Conservation (phyloP, 2,113 vertebrate genomes). For the Gallinago undulata region DNA sequence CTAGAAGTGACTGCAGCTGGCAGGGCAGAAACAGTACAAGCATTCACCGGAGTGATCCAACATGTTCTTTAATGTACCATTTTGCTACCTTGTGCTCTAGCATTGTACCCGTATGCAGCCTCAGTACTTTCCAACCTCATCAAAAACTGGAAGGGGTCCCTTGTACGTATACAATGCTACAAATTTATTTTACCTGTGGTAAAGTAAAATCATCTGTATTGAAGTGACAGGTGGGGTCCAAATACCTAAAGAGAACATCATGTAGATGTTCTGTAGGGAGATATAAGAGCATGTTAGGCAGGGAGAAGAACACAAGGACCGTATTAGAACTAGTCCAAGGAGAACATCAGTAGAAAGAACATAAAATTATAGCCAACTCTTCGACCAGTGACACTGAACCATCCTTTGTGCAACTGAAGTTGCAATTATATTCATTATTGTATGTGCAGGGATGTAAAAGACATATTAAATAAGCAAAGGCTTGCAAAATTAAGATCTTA, state of each 20-base stretch:
- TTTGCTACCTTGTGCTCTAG: neutral
- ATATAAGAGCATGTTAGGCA: neutral
- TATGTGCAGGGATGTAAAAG: neutral
- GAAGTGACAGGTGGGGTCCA: neutral
- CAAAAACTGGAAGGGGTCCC: neutral
- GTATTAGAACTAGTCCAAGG: neutral
- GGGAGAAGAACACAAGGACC: neutral
- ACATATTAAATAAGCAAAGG: neutral
- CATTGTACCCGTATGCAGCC: neutral
- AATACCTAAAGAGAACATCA: neutral
- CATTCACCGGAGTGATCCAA: neutral
- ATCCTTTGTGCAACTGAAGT: neutral
- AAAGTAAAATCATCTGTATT: neutral
- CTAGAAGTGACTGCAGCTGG: constrained; percentile 29
- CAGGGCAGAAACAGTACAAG: constrained; percentile 17
- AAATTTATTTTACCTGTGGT: neutral
- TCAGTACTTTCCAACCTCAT: neutral
- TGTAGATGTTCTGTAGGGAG: neutral
- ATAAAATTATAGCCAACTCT: neutral
- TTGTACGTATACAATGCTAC: neutral
- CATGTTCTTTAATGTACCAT: neutral
- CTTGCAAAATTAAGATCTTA: neutral
- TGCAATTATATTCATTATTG: neutral
- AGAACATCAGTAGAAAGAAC: neutral
- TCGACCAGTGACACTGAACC: neutral